A percentile compares a stretch with the other conserved stretches of the same genome.
These are phyloP conservation scores for Pogona vitticeps DNA, from an alignment of 2,113 vertebrate species.

Conservation along the genomic window DNA sequence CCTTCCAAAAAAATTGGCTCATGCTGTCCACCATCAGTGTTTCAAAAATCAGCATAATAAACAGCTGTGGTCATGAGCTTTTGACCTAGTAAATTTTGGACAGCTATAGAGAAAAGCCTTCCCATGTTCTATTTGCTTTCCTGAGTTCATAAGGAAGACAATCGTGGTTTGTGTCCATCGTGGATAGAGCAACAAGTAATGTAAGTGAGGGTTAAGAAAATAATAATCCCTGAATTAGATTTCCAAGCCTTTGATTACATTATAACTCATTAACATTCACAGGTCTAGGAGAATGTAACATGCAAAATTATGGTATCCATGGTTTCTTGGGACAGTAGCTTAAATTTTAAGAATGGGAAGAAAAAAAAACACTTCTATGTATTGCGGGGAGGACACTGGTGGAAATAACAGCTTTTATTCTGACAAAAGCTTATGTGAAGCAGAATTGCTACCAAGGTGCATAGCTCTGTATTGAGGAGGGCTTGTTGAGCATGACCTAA, in stretches of 20 bases:
- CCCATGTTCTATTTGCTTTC: neutral
- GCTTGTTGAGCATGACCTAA: slow-evolving; percentile 59
- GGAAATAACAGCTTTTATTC: neutral
- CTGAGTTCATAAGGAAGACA: neutral
- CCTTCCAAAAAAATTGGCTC: neutral
- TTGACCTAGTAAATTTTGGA: neutral
- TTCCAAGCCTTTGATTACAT: neutral
- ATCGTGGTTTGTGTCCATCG: neutral
- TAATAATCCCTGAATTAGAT: neutral
- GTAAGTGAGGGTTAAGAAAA: neutral
- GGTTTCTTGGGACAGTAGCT: neutral
- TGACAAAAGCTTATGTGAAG: slow-evolving; percentile 3
- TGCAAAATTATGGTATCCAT: too few species aligned
- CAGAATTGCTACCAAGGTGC: slow-evolving; percentile 46
- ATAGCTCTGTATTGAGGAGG: neutral
- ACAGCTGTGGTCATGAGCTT: too few species aligned
- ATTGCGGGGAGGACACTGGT: neutral
- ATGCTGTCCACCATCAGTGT: neutral
- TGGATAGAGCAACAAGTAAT: neutral
- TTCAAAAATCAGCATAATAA: neutral
- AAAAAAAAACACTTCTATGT: neutral
- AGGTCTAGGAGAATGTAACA: too few species aligned
- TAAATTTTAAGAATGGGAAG: neutral
- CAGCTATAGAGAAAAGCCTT: neutral
- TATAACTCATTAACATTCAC: neutral